A percentile compares a stretch with the other conserved stretches of the same genome.
Conservation (phyloP, 2,888 invertebrate species). For the Leptinotarsa tumamoca region DNA sequence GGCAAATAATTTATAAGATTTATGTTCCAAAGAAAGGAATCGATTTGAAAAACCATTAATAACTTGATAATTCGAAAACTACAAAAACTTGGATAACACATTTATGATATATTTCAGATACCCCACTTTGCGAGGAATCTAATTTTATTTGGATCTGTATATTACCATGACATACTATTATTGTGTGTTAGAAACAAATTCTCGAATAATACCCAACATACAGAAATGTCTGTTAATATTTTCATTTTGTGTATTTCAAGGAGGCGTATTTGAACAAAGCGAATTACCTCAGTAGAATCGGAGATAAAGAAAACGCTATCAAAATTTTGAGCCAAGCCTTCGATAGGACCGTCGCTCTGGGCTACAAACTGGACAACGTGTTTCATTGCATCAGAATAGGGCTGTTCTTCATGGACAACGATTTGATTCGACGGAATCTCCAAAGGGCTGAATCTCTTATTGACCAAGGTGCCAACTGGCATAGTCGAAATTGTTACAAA, state of each 20-base stretch:
- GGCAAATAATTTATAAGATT: no score
- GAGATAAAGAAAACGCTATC: constrained; percentile 62
- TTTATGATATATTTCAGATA: no score
- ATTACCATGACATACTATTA: no score
- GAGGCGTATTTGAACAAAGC: constrained; percentile 62
- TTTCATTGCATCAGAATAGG: constrained; percentile 65
- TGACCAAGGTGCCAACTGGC: constrained; percentile 75
- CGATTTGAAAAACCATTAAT: no score
- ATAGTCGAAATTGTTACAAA: constrained; percentile 77
- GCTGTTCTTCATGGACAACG: constrained; percentile 56
- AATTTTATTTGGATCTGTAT: no score
- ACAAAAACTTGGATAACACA: no score
- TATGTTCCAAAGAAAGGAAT: no score
- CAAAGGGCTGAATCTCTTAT: constrained; percentile 60
- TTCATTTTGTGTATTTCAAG: constrained; percentile 25
- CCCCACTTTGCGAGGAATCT: no score
- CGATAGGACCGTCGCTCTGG: constrained; percentile 61
- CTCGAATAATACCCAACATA: no score
- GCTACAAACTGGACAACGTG: constrained; percentile 63
- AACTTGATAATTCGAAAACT: no score
- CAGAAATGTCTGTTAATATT: background rate
- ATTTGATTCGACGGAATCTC: constrained; percentile 58
- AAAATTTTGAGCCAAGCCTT: constrained; percentile 58
- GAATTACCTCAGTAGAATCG: constrained; percentile 64
- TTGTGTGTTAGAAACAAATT: no score